Percentiles rank a stretch among this genome's conserved stretches.
Evolutionary conservation across 2,797 vertebrate species (phyloP).

Genomic region (Danio jaintianensis): DNA sequence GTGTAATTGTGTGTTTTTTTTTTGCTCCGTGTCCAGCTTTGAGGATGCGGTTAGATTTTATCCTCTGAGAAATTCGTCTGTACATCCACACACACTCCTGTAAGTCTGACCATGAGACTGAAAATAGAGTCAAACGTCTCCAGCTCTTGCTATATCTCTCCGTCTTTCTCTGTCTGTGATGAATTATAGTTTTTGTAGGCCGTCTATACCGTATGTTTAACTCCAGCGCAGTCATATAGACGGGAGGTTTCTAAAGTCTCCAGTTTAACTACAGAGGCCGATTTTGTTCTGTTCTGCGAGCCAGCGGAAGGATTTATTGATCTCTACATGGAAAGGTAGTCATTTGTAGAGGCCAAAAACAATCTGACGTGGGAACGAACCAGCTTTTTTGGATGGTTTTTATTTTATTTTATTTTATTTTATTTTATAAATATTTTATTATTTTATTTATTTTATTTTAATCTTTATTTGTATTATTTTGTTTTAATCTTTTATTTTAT

Average conservation of each 20-base stretch:
- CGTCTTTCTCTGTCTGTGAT: constrained; percentile 32
- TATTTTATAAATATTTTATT: too few species aligned
- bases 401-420: background rate
- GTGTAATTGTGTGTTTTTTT: too few species aligned
- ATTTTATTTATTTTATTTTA: background rate
- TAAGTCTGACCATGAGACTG: constrained; percentile 71
- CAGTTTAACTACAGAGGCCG: constrained; percentile 1
- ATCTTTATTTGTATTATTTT: background rate
- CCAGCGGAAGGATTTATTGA: constrained; percentile 55
- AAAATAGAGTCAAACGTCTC: constrained; percentile 70
- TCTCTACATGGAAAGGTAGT: constrained; percentile 49
- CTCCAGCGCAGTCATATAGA: constrained; percentile 56
- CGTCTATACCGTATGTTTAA: constrained; percentile 66
- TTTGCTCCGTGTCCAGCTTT: too few species aligned
- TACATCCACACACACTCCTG: constrained; percentile 62
- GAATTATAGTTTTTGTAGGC: constrained; percentile 70
- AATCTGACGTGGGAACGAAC: constrained; percentile 27
- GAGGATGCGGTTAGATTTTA: background rate
- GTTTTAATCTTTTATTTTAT: too few species aligned
- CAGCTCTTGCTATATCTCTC: constrained; percentile 3
- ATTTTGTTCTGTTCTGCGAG: constrained; percentile 15
- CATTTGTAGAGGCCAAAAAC: constrained; percentile 47
- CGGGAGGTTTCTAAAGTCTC: constrained; percentile 11
- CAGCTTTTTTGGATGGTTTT: background rate
- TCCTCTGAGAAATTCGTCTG: constrained; percentile 25